Evolutionary conservation across 2,888 invertebrate genomes (phyloP), one percentile per base, ranked within the genome.

Genomic region (Desoria tigrina): DNA sequence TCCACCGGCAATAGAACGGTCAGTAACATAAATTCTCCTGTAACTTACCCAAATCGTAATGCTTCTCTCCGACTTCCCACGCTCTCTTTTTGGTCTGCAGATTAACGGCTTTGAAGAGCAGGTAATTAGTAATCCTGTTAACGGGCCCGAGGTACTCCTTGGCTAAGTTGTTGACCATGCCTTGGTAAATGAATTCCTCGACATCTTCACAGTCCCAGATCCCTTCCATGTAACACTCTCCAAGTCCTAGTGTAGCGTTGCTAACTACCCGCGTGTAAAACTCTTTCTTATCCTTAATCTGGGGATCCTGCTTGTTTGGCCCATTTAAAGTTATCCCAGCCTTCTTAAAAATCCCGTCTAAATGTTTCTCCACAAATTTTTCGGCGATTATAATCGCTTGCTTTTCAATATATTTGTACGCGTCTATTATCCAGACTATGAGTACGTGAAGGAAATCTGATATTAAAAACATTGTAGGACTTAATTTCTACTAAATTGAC

Each of bases 161-260:
- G n/a, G 65, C 54, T 2, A 73, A 26, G n/a, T 65, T 51, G 14
- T 62, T 21, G 45, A 49, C 62, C 32, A 71, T 70, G 21, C 72
- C 54, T 42, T 63, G 49, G 39, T 71, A 68, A 4, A 62, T 65
- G 24, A 71, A 66, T 57, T 69, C 74, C 28, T 74, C 74, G 58
- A 74, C 58, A 53, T 69, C 65, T 45, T 45, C 45, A 45, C 16
- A 16, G 45, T 45, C 45, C 45, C 45, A 45, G 7, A 27, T 18
- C 11, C 68, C 66, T 9, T 74, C 74, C 71, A 72, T 71, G 61
- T 71, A 74, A 16, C 54, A 57, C 53, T 74, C 72, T 42, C 74
- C 74, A 23, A 74, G 28, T 9, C 71, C 74, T 18, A 74, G 39
- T 2, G 71, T 53, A 2, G 69, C 63, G 57, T 72, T 66, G 23